phyloP scores from a whole-genome alignment of 92 coral and sea anemone species.

The Epizoanthus fatuus region DNA sequence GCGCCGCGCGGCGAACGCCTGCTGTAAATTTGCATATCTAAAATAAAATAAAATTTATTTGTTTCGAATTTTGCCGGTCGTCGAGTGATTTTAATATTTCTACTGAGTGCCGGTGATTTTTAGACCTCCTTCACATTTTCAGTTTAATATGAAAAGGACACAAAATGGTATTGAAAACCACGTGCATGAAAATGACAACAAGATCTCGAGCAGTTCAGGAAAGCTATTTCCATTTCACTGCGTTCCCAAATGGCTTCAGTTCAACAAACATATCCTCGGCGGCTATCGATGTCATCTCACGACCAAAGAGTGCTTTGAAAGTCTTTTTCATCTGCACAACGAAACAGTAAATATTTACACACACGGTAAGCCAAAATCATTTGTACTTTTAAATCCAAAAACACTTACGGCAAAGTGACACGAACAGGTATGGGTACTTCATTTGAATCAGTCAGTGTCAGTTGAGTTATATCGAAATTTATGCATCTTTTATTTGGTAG shows the following conservation, averaged over 20 bases:
- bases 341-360: constrained; percentile 92
- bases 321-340: constrained; percentile 91
- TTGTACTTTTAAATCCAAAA: neutral
- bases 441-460: too few species aligned
- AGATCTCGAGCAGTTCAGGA: constrained; percentile 15
- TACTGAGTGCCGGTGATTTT: constrained; percentile 6
- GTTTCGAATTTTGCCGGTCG: neutral
- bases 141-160: constrained; percentile 41
- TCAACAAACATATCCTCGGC: constrained; percentile 77
- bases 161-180: constrained; percentile 20
- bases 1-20: constrained; percentile 20
- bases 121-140: constrained; percentile 11
- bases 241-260: constrained; percentile 89
- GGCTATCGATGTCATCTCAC: constrained; percentile 89
- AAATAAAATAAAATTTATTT: neutral
- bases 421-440: too few species aligned
- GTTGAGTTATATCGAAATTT: too few species aligned
- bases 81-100: neutral
- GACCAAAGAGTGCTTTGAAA: constrained; percentile 76
- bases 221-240: constrained; percentile 58
- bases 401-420: too few species aligned
- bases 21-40: neutral
- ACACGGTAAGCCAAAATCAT: constrained; percentile 79
- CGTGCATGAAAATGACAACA: neutral
- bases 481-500: too few species aligned